Percentiles rank a stretch among this genome's conserved stretches.
Evolutionary conservation across 92 coral and sea anemone species (phyloP).

Genomic region (Chrysogorgia sp.): DNA sequence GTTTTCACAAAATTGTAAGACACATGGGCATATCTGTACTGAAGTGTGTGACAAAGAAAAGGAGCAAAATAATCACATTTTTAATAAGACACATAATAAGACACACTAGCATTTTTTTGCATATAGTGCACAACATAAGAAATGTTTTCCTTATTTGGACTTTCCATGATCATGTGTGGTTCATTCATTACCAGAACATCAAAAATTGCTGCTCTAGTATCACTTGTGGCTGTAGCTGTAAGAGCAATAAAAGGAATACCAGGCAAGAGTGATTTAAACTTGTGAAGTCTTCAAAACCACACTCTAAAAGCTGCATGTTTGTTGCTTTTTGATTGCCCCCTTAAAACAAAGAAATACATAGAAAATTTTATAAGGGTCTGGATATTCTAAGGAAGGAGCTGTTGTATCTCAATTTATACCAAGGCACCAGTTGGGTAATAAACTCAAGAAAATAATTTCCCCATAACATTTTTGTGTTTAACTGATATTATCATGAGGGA

Average conservation of each 20-base stretch:
- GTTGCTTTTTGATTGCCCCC: conserved; percentile 51
- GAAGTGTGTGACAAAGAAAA: background rate
- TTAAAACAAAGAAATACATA: conserved; percentile 8
- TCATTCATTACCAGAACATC: conserved; percentile 14
- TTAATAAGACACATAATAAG: conserved; percentile 5
- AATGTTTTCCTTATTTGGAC: conserved; percentile 26
- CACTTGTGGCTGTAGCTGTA: conserved; percentile 35
- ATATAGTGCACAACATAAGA: conserved; percentile 22
- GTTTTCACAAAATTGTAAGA: background rate
- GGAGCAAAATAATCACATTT: background rate
- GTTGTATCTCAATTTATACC: too few relatives aligned
- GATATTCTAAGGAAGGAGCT: too few relatives aligned
- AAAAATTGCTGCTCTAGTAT: conserved; percentile 3
- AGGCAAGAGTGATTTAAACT: conserved; percentile 39
- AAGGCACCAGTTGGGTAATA: too few relatives aligned
- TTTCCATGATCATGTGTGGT: conserved; percentile 7
- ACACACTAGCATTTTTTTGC: conserved; percentile 1
- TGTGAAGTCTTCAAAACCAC: conserved; percentile 33
- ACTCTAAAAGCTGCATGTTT: conserved; percentile 52
- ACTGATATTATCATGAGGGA: too few relatives aligned
- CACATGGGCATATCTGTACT: background rate
- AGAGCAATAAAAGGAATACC: conserved; percentile 34
- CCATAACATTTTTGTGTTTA: too few relatives aligned
- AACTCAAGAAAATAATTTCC: too few relatives aligned
- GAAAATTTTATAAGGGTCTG: background rate